Evolutionary conservation across 2,113 vertebrate species (phyloP), one percentile per base, ranked within the genome.

Genomic region (Amphilophus citrinellus): DNA sequence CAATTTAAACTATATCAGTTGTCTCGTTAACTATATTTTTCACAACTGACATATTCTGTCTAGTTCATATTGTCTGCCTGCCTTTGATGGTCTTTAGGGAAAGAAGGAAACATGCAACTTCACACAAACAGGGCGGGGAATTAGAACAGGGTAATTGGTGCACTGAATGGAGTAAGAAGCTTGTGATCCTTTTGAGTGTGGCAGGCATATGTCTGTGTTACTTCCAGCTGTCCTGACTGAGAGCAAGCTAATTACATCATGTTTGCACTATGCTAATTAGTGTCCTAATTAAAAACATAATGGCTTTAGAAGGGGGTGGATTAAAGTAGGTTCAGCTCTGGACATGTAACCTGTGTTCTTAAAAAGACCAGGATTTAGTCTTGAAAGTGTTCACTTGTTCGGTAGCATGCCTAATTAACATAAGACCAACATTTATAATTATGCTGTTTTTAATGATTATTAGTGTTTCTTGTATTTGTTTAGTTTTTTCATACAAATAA

Each of bases 251-350:
- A 95, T 95, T 94, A 88, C 88, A 88, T 84, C 92, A 87, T 92
- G 87, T 94, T 91, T 92, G 79, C 59, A 85, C 80, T 53, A 73
- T 79, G 61, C 85, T 93, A 94, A 94, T 95, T 93, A 94, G 82
- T 30, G 53, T 76, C 85, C 84, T 92, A 93, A 95, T 93, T 93
- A 92, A 90, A 90, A 88, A 59, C 44, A 77, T 82, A 37, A 86
- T 85, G 57, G 37, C 27, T 17, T 84, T 27, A 53, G 53, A 79
- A 71, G 50, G 66, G 76, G 86, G 59, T 61, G 84, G 82, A 79
- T 73, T 77, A 84, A 77, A 77, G 57, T 3, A 1, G 17, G 22
- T 35, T 83, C 27, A 4, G 59, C 62, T 68, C 42, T 32, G 59
- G 77, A 85, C 79, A 53, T 73, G 63, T 59, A 68, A 90, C 78